Base-by-base conservation (phyloP, 2,888 invertebrate genomes). In the Alloplasta piceator region DNA sequence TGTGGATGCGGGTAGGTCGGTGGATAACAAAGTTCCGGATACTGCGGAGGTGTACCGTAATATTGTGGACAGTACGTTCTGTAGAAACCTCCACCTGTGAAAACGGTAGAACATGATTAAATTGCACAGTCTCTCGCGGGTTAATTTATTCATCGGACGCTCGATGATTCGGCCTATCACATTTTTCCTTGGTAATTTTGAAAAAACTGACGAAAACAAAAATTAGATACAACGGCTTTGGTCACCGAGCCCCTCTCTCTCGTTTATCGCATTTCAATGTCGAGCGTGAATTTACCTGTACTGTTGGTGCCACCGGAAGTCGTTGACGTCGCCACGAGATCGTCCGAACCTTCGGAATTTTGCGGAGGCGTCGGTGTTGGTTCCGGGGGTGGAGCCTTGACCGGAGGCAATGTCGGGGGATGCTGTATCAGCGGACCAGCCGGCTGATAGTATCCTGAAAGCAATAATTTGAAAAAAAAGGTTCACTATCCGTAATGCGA, bases 361-460 rank as follows among this genome's bases (percentile, higher is more conserved):
- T 92, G 92, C 5, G 92, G 92, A 41, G 92, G 92, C 58, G 92
- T 92, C 52, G 91, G 91, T 78, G 92, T 91, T 73, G 92, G 89
- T 85, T 92, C 91, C 79, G 90, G 90, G 83, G 91, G 91, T 64
- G 91, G 92, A 55, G 89, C 91, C 84, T 91, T 92, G 60, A 92
- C 90, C 75, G 92, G 90, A 71, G 89, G 89, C 85, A 90, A 86
- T 89, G 94, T 94, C 85, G 94, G 89, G 76, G 92, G 91, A 87
- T 92, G 91, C 85, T 92, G 92, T 88, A 98, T 97, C 92, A 98
- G 94, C 87, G 98, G 98, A 84, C 98, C 98, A 87, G 98, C 97
- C 87, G 98, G 98, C 93, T 98, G 98, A 93, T 97, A 98, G 92
- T 97, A 97, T 92, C 97, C 97, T 97, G 94, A 0, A 94, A 92